Evolutionary conservation across 2,888 invertebrate species (phyloP), one percentile per base, ranked within the genome.

Genomic region (Caenorhabditis imperialis): DNA sequence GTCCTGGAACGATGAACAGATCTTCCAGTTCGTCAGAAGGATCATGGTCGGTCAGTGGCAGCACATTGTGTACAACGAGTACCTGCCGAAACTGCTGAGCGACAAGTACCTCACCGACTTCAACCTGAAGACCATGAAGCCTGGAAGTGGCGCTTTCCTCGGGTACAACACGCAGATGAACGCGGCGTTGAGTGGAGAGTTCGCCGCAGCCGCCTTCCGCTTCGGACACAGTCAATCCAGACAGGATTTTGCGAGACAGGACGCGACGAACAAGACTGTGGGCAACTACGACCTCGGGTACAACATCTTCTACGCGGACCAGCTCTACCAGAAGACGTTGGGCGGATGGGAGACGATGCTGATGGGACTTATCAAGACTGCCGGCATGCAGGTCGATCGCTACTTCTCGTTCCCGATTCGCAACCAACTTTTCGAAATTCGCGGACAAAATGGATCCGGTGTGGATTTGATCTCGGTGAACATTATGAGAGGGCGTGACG

Each of bases 401-500:
- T 69, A 76, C 37, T 78, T 76, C 63, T 76, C 81, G 27, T 81
- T 79, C 73, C 81, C 81, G 10, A 79, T 81, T 20, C 60, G 81
- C 40, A 78, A 81, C 33, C 79, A 81, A 48, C 53, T 81, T 12
- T 96, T 96, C 88, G 95, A 96, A 89, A 94, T 94, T 87, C 91
- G 93, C 7, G 92, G 92, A 75, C 92, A 94, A 77, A 94, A 53
- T 30, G 75, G 61, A 10, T 72, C 94, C 0, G 96, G 96, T 6
- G 91, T 96, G 65, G 96, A 96, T 89, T 90, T 96, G 57, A 92
- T 95, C n/a, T 93, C 95, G 0, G 90, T 96, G 20, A 96, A 96
- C 86, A 91, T 96, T 14, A 94, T 94, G 88, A 90, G 93, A 60
- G 94, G 94, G 0, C 42, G 81, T n/a, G 81, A 81, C 37, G 65